phyloP scores from a whole-genome alignment of 1,140 invertebrate species.

The Magallana gigas region DNA sequence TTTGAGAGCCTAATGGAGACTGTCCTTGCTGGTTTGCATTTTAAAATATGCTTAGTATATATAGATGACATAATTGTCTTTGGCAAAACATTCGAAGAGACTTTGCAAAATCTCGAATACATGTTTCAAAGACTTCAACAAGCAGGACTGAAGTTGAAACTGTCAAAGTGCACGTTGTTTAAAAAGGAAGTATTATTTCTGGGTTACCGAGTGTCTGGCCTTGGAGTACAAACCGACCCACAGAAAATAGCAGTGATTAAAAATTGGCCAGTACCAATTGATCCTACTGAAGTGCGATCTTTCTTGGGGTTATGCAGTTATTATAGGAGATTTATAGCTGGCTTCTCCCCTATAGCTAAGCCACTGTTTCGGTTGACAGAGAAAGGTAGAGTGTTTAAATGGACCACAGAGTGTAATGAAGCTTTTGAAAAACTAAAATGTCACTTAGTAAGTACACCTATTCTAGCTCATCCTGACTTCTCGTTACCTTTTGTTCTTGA shows the following conservation, averaged over 20 bases:
- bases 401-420: conserved; percentile 53
- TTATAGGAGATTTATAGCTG: conserved; percentile 63
- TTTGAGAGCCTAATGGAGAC: conserved; percentile 31
- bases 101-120: conserved; percentile 24
- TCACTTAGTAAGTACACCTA: conserved; percentile 8
- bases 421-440: conserved; percentile 61
- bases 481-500: conserved; percentile 56
- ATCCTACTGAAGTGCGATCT: conserved; percentile 48
- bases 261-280: conserved; percentile 48
- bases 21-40: conserved; percentile 45
- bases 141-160: conserved; percentile 55
- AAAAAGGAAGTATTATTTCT: conserved; percentile 59
- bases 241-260: conserved; percentile 61
- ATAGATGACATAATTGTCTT: conserved; percentile 59
- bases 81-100: neutral
- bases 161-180: conserved; percentile 55
- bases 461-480: conserved; percentile 42
- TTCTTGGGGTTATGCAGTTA: conserved; percentile 61
- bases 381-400: conserved; percentile 56
- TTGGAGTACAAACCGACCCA: conserved; percentile 44
- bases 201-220: conserved; percentile 51
- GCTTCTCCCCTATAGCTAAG: conserved; percentile 51
- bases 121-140: conserved; percentile 46
- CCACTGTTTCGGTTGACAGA: conserved; percentile 42
- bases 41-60: conserved; percentile 49